phyloP scores from a whole-genome alignment of 1,140 invertebrate genomes.

The Calliopsis andreniformis region DNA sequence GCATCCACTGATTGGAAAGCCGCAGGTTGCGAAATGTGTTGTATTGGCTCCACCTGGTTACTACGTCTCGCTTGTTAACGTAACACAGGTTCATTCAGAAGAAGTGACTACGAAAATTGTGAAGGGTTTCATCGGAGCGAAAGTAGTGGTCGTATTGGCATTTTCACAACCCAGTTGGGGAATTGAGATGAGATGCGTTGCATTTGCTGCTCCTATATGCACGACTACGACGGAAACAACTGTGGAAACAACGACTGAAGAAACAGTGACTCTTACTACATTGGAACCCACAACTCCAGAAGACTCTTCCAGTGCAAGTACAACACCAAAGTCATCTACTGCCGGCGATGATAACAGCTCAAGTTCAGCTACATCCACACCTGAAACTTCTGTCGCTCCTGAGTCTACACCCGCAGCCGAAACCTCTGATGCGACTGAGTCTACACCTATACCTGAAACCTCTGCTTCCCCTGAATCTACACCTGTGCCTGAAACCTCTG shows the following conservation, averaged over 20 bases:
- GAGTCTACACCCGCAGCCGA: too few relatives aligned
- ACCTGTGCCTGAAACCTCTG: too few relatives aligned
- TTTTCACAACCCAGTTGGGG: conserved; percentile 26
- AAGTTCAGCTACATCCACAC: too few relatives aligned
- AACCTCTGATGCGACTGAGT: too few relatives aligned
- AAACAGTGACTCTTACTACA: background rate
- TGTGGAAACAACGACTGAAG: background rate
- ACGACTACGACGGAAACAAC: too few relatives aligned
- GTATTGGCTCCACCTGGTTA: background rate
- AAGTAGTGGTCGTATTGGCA: conserved; percentile 1
- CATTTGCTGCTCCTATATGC: conserved; percentile 13
- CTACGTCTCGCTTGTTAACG: conserved; percentile 45
- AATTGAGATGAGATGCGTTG: conserved; percentile 31
- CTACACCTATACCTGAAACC: too few relatives aligned
- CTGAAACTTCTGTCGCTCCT: too few relatives aligned
- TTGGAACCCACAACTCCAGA: background rate
- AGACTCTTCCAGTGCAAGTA: too few relatives aligned
- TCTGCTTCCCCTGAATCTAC: too few relatives aligned
- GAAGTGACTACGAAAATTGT: background rate
- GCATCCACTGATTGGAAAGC: conserved; percentile 21
- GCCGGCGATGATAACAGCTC: too few relatives aligned
- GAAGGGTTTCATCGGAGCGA: conserved; percentile 25
- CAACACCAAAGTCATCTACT: background rate
- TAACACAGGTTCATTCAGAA: background rate
- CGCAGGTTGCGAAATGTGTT: conserved; percentile 3